Percentiles rank a stretch among this genome's conserved stretches.
Conservation (phyloP, 1,140 invertebrate genomes). For the Homarus americanus region DNA sequence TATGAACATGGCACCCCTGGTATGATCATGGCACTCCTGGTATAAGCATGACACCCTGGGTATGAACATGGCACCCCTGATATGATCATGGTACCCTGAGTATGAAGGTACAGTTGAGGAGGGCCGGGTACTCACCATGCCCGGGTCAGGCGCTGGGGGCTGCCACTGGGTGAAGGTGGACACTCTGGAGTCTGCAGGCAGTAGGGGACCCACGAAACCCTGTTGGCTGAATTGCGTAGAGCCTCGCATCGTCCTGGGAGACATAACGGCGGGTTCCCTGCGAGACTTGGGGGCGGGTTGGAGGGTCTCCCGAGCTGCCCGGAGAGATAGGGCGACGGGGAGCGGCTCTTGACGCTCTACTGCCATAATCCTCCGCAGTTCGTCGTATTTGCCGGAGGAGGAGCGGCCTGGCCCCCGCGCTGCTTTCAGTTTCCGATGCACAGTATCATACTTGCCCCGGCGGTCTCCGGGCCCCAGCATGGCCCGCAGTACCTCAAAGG, state of each 20-base stretch:
- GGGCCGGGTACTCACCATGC: conserved; percentile 24
- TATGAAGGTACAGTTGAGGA: too few relatives aligned
- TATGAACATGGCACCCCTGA: too few relatives aligned
- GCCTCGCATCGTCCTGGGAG: conserved; percentile 22
- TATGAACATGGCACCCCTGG: too few relatives aligned
- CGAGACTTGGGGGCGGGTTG: conserved; percentile 25
- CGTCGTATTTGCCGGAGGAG: conserved; percentile 35
- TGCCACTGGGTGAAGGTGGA: conserved; percentile 37
- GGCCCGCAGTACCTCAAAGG: conserved; percentile 59
- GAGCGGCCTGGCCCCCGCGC: conserved; percentile 29
- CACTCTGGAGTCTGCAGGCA: conserved; percentile 42
- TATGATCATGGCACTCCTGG: too few relatives aligned
- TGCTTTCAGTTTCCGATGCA: conserved; percentile 53
- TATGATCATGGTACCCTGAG: too few relatives aligned
- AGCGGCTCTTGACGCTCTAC: conserved; percentile 47
- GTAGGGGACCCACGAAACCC: conserved; percentile 46
- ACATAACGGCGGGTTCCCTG: conserved; percentile 22
- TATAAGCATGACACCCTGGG: too few relatives aligned
- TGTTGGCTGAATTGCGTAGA: conserved; percentile 50
- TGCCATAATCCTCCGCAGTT: conserved; percentile 23
- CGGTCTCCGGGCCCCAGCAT: conserved; percentile 57
- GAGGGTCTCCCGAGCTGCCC: conserved; percentile 1
- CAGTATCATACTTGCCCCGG: conserved; percentile 46
- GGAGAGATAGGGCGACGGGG: conserved; percentile 65
- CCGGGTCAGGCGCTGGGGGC: conserved; percentile 22